phyloP scores from a whole-genome alignment of 2,113 vertebrate genomes.

The Oxyruncus cristatus region DNA sequence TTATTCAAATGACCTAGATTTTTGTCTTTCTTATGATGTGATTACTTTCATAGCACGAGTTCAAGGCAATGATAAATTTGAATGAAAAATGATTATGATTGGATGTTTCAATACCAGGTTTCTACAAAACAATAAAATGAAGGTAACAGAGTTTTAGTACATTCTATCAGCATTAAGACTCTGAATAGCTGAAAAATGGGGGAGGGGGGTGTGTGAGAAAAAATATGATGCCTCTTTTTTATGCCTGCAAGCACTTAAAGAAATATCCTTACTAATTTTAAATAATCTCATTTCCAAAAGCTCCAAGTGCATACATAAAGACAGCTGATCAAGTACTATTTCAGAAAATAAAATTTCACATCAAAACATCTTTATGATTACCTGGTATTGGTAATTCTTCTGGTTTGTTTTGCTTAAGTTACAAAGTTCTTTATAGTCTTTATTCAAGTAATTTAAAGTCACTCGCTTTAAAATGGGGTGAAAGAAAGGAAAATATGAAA shows the following conservation, averaged over 20 bases:
- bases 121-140: conserved; percentile 25
- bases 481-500: not conserved
- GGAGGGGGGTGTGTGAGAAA: not conserved
- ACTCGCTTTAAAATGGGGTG: not conserved
- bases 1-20: conserved; percentile 37
- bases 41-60: not conserved
- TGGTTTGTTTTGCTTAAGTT: not conserved
- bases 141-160: not conserved
- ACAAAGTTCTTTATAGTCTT: not conserved
- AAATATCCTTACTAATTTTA: not conserved
- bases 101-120: conserved; percentile 12
- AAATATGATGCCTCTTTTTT: not conserved
- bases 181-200: not conserved
- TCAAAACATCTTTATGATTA: not conserved
- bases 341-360: not conserved
- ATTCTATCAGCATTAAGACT: not conserved
- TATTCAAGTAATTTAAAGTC: not conserved
- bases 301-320: not conserved
- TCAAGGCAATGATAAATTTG: conserved; percentile 28
- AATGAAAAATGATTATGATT: conserved; percentile 13
- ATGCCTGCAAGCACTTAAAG: not conserved
- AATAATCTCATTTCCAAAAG: not conserved
- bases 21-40: not conserved
- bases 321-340: not conserved
- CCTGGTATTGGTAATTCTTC: not conserved